Percentiles rank a stretch among this genome's conserved stretches.
phyloP scores from a whole-genome alignment of 2,888 invertebrate genomes.

The Tineola bisselliella region DNA sequence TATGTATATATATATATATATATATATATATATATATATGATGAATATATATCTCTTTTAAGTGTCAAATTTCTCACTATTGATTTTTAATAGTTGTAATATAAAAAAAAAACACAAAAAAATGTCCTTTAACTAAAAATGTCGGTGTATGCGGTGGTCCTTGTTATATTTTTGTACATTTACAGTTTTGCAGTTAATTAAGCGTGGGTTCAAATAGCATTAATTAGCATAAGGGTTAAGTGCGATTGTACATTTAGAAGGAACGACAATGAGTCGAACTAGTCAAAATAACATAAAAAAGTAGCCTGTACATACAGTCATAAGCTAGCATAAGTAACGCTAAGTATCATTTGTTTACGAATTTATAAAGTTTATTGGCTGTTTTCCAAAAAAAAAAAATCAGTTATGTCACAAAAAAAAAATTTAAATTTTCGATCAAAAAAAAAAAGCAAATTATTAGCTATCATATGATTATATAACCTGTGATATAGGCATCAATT shows the following conservation, averaged over 20 bases:
- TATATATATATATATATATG: too few species aligned
- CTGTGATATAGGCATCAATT: neutral
- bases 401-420: neutral
- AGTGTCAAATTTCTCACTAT: too few species aligned
- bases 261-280: neutral
- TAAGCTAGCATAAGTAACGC: neutral
- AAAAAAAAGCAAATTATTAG: neutral
- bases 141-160: neutral
- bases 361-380: constrained; percentile 4
- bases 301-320: constrained; percentile 8
- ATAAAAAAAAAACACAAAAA: neutral
- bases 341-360: neutral
- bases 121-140: neutral
- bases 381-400: neutral
- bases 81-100: too few species aligned
- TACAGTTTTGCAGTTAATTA: neutral
- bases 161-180: neutral
- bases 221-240: neutral
- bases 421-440: neutral
- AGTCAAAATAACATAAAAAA: neutral
- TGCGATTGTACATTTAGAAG: neutral
- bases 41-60: too few species aligned
- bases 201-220: neutral
- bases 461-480: neutral
- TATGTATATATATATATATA: too few species aligned